Evolutionary conservation across 1,140 invertebrate genomes (phyloP), one percentile per base, ranked within the genome.

Genomic region (Globodera rostochiensis): DNA sequence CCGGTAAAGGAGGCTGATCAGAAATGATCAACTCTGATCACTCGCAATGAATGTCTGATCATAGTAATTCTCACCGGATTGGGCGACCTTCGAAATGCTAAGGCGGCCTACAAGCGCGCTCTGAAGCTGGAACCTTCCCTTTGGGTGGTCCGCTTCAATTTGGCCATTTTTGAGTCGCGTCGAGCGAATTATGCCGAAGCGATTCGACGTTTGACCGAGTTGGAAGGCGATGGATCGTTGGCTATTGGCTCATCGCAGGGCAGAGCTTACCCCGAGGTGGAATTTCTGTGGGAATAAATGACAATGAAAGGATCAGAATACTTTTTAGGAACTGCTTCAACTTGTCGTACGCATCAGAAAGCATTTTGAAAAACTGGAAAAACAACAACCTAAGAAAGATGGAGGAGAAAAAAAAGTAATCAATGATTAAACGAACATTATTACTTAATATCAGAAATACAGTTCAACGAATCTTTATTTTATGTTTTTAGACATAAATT

Each of bases 101-200:
- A 80, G n/a, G 73, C 85, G 47, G 84, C 84, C 6, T 85, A 85
- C 82, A 85, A 83, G 74, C 64, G 79, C 67, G 84, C 84, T 21
- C 66, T 85, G 49, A 78, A 75, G 53, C 25, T 85, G 21, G 77
- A 80, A 60, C 80, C 80, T 15, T 75, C 78, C 67, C 50, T 87
- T 53, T 84, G 74, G 36, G 77, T 86, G 11, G 46, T 74, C 47
- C 80, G 81, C 13, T 60, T 86, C 47, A 85, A 85, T 78, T 85
- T 79, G 19, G 85, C 80, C 7, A 73, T 85, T 19, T 85, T 85
- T 46, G 84, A 85, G 69, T 85, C 80, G 36, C 77, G 79, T 36
- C 70, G 71, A 15, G 82, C 75, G 21, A 82, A 83, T 83, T 50
- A 64, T 49, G 36, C 19, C 21, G 81, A 81, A 4, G 53, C 82